Conservation (phyloP, 1,140 invertebrate genomes). For the Uloborus diversus region DNA sequence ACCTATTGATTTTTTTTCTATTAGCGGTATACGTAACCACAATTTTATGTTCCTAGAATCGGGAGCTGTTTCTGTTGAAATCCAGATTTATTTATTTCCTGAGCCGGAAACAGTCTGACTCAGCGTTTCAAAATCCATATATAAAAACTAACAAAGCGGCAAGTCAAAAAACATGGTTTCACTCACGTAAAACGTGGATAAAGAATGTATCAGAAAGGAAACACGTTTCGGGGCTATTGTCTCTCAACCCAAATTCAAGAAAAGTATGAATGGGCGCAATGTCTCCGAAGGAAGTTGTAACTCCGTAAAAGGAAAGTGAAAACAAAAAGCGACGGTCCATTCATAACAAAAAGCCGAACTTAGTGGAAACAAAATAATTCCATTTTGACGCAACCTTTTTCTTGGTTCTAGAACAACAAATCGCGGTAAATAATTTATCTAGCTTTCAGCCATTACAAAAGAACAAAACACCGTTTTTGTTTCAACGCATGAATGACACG, state of each 20-base stretch:
- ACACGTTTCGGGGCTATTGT: conserved; percentile 3
- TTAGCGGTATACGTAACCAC: too few species aligned
- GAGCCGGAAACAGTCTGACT: conserved; percentile 17
- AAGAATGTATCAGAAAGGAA: conserved; percentile 21
- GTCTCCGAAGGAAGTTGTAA: conserved; percentile 28
- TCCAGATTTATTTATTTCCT: conserved; percentile 3
- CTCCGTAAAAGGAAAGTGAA: conserved; percentile 17
- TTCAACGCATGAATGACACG: not conserved
- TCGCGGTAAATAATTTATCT: conserved; percentile 7
- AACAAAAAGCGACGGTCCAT: conserved; percentile 12
- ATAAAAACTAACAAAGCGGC: not conserved
- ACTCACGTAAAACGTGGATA: conserved; percentile 23
- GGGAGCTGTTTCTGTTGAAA: not conserved
- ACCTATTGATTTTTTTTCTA: too few species aligned
- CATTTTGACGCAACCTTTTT: conserved; percentile 6
- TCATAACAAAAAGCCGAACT: conserved; percentile 20
- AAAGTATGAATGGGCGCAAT: conserved; percentile 20
- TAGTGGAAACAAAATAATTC: conserved; percentile 20
- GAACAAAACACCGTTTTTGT: not conserved
- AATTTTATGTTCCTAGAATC: too few species aligned
- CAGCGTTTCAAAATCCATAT: not conserved
- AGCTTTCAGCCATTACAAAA: not conserved
- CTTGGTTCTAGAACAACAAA: not conserved
- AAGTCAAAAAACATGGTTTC: not conserved
- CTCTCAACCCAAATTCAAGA: not conserved